Percentiles rank a stretch among this genome's conserved stretches.
These are phyloP conservation scores for Lytechinus variegatus DNA, from an alignment of 35 echinoderm and acorn worm genomes.

Conservation along the genomic window DNA sequence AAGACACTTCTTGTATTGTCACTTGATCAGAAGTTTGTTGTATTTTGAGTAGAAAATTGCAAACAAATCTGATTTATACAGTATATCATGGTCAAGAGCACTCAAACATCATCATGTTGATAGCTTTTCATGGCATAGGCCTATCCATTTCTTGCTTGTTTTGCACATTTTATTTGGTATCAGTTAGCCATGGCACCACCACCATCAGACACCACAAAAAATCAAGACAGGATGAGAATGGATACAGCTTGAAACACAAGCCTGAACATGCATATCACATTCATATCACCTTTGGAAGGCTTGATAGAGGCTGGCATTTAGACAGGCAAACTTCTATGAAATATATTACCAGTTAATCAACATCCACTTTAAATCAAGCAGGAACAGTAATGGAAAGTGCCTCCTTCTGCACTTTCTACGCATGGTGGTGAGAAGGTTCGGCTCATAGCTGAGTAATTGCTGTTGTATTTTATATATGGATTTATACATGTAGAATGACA, in stretches of 20 bases:
- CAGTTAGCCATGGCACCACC: no score
- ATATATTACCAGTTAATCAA: neutral
- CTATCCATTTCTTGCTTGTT: no score
- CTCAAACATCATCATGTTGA: no score
- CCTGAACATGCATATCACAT: neutral
- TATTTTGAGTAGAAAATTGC: no score
- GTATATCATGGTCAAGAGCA: no score
- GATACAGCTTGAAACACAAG: neutral
- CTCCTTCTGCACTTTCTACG: neutral
- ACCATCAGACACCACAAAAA: neutral
- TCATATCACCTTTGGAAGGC: neutral
- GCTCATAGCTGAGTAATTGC: neutral
- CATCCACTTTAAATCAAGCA: constrained; percentile 12
- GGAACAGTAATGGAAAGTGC: neutral
- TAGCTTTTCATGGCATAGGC: no score
- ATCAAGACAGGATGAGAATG: neutral
- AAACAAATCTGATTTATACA: no score
- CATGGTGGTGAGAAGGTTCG: neutral
- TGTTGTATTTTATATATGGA: neutral
- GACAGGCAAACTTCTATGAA: neutral
- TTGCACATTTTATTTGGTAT: no score
- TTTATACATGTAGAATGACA: neutral
- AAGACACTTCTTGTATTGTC: no score
- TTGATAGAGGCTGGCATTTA: neutral
- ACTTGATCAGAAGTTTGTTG: no score